Conservation (phyloP, 2,113 vertebrate species). For the Rhodinocichla rosea region DNA sequence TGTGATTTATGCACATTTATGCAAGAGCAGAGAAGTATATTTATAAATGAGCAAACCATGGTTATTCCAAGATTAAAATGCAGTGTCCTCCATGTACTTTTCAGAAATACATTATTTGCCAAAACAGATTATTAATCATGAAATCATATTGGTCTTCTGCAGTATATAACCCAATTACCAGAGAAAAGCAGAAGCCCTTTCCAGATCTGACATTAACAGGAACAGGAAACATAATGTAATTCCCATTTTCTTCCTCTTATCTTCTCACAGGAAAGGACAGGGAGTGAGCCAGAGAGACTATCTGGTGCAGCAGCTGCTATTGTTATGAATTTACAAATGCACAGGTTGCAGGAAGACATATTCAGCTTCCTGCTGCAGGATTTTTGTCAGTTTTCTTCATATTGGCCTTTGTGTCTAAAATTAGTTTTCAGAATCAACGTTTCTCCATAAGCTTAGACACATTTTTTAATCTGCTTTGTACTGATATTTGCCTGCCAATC, state of each 20-base stretch:
- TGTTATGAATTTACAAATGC: neutral
- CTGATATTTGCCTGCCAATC: neutral
- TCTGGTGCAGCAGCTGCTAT: neutral
- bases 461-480: neutral
- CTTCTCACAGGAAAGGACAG: neutral
- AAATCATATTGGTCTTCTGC: neutral
- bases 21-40: neutral
- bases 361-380: neutral
- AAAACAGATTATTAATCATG: neutral
- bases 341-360: neutral
- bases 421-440: accelerated
- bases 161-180: neutral
- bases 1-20: conserved; percentile 14
- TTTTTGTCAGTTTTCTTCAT: neutral
- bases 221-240: neutral
- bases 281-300: neutral
- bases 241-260: neutral
- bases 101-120: neutral
- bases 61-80: neutral
- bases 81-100: neutral
- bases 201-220: neutral
- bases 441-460: neutral
- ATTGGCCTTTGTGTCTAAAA: neutral
- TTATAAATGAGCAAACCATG: neutral
- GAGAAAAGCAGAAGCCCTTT: neutral